Evolutionary conservation across 2,888 invertebrate genomes (phyloP), one percentile per base, ranked within the genome.

Genomic region (Tipula confusa): DNA sequence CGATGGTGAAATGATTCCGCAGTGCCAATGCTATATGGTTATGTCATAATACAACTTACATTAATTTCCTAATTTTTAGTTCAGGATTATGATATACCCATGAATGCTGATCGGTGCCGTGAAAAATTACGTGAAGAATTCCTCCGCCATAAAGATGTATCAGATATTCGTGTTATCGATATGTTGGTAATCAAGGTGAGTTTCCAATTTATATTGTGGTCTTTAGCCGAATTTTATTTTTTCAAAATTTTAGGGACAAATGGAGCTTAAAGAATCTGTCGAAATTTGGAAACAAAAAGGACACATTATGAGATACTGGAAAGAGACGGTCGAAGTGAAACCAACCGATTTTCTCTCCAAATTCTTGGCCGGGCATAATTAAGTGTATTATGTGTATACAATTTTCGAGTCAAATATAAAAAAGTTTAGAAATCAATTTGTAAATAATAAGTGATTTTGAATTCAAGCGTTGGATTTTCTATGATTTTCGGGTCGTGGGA

Each of bases 321-420:
- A 95, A 88, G 96, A 97, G 83, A 95, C 96, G 0, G 91, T 92
- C 83, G 95, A 96, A 86, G 94, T 94, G 1, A 96, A 96, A 88
- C 97, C 97, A 28, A 94, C 93, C 86, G 97, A 97, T 90, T 98
- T 98, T 89, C 90, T 98, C 29, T 95, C 96, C 0, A 98, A 98
- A 90, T 98, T 98, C 90, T 92, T 96, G 85, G 90, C 92, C 84
- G 95, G 95, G 15, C 85, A 85, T 11, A 85, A 84, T 83, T 85
- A 84, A 83, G 18, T 11, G 13, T 38, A 31, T 38, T 43, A 64
- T 18, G 18, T 7, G 3, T 64, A 24, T 6, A 36, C 43, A 9
- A 33, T 33, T 33, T 24, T 7, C 9, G 9, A 64, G 64, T 24
- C 11, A 64, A 24, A 64, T n/a, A 64, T 64, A 64, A 64, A 24